phyloP scores from a whole-genome alignment of 2,797 vertebrate species.

The Brotogeris chrysoptera region DNA sequence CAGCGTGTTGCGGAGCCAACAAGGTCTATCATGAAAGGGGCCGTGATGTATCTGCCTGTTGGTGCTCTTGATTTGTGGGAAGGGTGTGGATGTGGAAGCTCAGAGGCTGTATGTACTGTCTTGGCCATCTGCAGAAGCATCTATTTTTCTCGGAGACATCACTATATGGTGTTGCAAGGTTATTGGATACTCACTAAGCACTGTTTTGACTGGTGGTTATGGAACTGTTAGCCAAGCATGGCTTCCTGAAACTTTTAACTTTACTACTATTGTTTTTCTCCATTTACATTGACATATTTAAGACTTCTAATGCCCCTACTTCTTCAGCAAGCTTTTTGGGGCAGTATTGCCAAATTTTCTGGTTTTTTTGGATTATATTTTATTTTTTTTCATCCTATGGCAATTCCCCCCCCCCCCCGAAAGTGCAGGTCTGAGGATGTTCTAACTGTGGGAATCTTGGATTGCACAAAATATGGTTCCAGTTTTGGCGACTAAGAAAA shows the following conservation, averaged over 20 bases:
- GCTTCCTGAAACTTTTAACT: neutral
- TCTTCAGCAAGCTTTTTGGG: neutral
- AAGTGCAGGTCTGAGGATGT: neutral
- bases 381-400: neutral
- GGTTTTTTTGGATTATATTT: neutral
- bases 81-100: conserved; percentile 15
- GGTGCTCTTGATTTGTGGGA: conserved; percentile 17
- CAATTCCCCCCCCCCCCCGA: neutral
- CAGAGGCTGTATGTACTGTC: neutral
- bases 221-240: rapidly evolving
- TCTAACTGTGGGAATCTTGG: neutral
- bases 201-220: rapidly evolving
- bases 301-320: neutral
- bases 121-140: neutral
- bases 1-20: conserved; percentile 11
- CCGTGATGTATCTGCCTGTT: neutral
- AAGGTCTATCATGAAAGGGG: conserved; percentile 6
- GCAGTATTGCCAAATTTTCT: neutral
- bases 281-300: rapidly evolving
- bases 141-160: neutral
- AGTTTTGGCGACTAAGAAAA: neutral
- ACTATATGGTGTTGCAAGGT: rapidly evolving
- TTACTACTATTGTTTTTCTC: neutral
- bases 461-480: neutral
- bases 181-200: rapidly evolving